Evolutionary conservation across 2,797 vertebrate species (phyloP).

Genomic region (Manis javanica): DNA sequence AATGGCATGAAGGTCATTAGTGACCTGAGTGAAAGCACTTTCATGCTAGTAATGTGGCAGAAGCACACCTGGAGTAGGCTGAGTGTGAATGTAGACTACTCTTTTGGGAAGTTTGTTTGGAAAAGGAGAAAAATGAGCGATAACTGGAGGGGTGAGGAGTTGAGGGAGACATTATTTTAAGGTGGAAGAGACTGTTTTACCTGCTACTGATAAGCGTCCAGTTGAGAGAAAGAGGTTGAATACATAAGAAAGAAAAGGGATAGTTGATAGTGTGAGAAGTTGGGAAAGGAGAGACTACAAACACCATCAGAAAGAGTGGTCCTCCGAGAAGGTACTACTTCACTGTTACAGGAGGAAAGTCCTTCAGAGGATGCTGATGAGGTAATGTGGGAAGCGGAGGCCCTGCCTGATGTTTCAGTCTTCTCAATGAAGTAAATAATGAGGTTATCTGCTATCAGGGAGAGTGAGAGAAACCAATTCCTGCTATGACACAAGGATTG

Average conservation of each 20-base stretch:
- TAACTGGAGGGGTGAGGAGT: not conserved
- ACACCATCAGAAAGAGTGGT: not conserved
- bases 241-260: not conserved
- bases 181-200: conserved; percentile 20
- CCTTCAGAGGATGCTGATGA: not conserved
- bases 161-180: conserved; percentile 28
- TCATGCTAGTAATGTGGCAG: not conserved
- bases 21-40: conserved; percentile 40
- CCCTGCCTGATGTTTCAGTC: not conserved
- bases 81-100: not conserved
- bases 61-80: not conserved
- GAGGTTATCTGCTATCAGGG: not conserved
- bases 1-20: conserved; percentile 33
- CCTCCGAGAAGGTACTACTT: not conserved
- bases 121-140: conserved; percentile 10
- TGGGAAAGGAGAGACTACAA: not conserved
- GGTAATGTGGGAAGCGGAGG: not conserved
- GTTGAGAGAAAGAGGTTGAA: conserved; percentile 7
- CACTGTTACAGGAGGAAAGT: not conserved
- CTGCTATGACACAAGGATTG: not conserved
- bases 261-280: not conserved
- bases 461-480: not conserved
- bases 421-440: conserved; percentile 23
- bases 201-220: not conserved
- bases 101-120: not conserved